Evolutionary conservation across 2,797 vertebrate species (phyloP).

Genomic region (Catamblyrhynchus diadema): DNA sequence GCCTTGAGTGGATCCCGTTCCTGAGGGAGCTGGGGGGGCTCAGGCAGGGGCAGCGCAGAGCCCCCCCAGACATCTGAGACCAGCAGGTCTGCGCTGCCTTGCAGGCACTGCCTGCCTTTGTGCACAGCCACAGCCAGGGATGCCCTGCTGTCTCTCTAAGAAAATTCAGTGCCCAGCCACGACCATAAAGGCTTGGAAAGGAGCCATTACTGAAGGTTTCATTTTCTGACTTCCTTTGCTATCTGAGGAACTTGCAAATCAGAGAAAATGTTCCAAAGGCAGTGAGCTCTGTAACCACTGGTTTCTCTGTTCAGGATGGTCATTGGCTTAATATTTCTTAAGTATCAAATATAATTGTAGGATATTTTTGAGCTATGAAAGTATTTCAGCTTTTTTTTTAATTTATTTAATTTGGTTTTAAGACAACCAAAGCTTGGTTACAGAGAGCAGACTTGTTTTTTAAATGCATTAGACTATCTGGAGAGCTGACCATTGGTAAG

Average conservation of each 20-base stretch:
- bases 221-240: background rate
- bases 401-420: background rate
- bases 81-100: background rate
- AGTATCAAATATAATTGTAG: background rate
- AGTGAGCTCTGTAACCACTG: background rate
- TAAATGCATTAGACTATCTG: background rate
- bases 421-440: background rate
- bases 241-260: background rate
- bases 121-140: background rate
- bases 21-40: rapidly evolving
- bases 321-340: background rate
- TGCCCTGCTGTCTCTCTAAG: background rate
- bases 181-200: slow-evolving; percentile 1
- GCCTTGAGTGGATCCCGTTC: background rate
- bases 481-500: background rate
- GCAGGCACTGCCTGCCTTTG: background rate
- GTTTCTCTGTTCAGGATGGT: background rate
- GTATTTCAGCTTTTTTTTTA: background rate
- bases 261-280: background rate
- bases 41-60: rapidly evolving
- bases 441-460: background rate
- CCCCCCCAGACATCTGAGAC: rapidly evolving
- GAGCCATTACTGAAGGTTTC: background rate
- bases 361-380: background rate
- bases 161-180: background rate